Evolutionary conservation across 2,113 vertebrate species (phyloP), one percentile per base, ranked within the genome.

Genomic region (Centropristis striata): DNA sequence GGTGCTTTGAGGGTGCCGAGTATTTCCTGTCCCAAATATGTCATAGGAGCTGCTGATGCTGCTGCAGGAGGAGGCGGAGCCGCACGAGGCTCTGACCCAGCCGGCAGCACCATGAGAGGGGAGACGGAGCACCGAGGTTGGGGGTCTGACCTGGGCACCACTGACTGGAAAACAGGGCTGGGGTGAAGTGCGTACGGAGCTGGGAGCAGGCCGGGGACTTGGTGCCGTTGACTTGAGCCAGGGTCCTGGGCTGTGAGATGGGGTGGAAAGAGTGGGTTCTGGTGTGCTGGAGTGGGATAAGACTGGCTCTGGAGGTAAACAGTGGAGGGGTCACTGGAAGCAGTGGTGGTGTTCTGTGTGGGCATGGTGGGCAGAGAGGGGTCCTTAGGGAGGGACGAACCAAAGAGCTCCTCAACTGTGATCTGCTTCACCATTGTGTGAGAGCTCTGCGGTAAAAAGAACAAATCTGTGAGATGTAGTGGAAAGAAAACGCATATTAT

Each of bases 391-490:
- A 98, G 88, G 70, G 97, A 96, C 0, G 97, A 97, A 85, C 98
- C 97, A 85, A 99, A 99, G 42, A 99, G 94, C 71, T 99, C 98
- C 93, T 99, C 98, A n/a, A 99, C 96, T 3, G 98, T 99, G 90
- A 99, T 97, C 91, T 99, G 98, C 89, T 98, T 99, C 78, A 97
- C 96, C 32, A 96, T 93, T n/a, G 95, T 91, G 20, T 94, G 95
- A 84, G 95, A 90, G 44, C 87, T 93, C 97, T 99, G 91, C 10
- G 51, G 59, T 5, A 7, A 73, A 59, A 39, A 87, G 12, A 70
- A 63, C 2, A 64, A 53, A 71, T 3, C 11, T 49, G 36, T 66
- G 37, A 60, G 50, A 7, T 16, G 32, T n/a, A 28, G 41, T 36
- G 18, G 32, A 64, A 69, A 25, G 11, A 16, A 41, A 25, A 8